Evolutionary conservation across 2,113 vertebrate species (phyloP), one percentile per base, ranked within the genome.

Genomic region (Sander vitreus): DNA sequence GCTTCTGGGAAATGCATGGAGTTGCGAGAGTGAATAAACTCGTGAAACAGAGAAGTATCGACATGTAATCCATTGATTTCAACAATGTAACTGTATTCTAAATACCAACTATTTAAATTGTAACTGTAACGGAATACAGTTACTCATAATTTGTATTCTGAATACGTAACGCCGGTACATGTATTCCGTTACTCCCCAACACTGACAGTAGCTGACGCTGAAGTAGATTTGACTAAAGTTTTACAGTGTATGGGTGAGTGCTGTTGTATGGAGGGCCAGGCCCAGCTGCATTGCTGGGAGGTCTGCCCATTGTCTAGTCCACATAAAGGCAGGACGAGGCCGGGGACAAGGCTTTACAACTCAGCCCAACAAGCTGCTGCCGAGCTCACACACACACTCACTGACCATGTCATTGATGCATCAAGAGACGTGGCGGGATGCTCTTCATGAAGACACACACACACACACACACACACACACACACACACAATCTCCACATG

Each of bases 221-320:
- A 43, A 89, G 72, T 82, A 48, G 51, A 82, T 76, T 19, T 81
- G 25, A 88, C 76, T 1, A 13, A 21, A 27, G 75, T 93, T 93
- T 93, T 93, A 83, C 83, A 87, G 88, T 88, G 92, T 43, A 93
- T 85, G 91, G 92, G 93, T 85, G 84, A 91, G 93, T 88, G 85
- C 92, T 33, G 94, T 91, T 94, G 95, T 90, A 92, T 95, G 92
- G 93, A 95, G 93, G 87, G 92, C 93, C 91, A 86, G 91, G 93
- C 94, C 95, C 96, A 97, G 97, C 96, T 97, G 94, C 96, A 96
- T 93, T 94, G 93, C 96, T 96, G 95, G 96, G 97, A 96, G 97
- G 97, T 97, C 97, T 93, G 69, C 78, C 95, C 92, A 96, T 97
- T 97, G 96, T 97, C 92, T 93, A 85, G 51, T 82, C 81, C 93